Conservation (phyloP, 2,113 vertebrate species). For the Corythornis cristatus region DNA sequence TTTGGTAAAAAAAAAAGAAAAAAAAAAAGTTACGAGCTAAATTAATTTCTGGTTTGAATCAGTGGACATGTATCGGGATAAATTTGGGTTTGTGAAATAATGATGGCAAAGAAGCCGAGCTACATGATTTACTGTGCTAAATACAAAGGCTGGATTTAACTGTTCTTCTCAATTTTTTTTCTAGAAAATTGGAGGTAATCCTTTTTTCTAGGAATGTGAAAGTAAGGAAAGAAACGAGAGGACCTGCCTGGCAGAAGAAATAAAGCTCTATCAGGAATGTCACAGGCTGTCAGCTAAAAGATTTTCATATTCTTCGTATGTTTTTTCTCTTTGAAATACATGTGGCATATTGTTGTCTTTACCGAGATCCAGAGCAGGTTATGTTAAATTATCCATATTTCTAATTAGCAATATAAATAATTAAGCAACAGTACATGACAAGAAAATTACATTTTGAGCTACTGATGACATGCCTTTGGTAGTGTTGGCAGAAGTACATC, state of each 20-base stretch:
- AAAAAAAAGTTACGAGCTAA: neutral
- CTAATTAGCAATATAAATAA: constrained; percentile 63
- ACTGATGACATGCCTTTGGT: constrained; percentile 9
- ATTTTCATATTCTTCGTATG: neutral
- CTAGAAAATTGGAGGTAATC: neutral
- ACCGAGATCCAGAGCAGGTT: constrained; percentile 3
- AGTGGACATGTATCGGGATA: neutral
- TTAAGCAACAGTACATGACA: constrained; percentile 55
- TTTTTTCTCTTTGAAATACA: neutral
- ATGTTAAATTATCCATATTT: constrained; percentile 37
- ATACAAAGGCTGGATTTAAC: constrained; percentile 1
- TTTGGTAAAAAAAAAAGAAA: neutral
- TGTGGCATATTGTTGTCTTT: neutral
- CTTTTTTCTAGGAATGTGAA: neutral
- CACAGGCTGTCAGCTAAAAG: neutral
- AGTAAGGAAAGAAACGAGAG: neutral
- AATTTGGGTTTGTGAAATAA: constrained; percentile 2
- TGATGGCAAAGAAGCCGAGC: neutral
- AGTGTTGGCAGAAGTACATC: neutral
- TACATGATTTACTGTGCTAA: neutral
- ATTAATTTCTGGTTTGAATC: constrained; percentile 35
- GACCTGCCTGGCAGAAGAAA: neutral
- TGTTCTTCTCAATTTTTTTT: neutral
- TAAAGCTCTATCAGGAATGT: neutral
- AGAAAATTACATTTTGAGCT: constrained; percentile 57